Conservation (phyloP, 2,113 vertebrate species). For the Bos javanicus region DNA sequence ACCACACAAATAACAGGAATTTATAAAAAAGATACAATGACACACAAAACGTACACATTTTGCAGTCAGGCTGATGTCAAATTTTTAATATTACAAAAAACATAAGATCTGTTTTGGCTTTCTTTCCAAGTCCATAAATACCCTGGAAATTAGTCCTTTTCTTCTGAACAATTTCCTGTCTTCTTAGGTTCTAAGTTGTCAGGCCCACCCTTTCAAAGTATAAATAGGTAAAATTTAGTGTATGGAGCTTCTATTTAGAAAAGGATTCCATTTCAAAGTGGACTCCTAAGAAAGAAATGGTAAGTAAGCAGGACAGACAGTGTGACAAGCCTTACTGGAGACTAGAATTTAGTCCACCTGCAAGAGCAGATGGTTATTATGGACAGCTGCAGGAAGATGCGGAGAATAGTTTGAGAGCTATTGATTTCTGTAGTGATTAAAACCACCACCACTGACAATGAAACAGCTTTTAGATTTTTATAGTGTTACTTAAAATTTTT, state of each 20-base stretch:
- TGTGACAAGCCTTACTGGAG: neutral
- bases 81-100: neutral
- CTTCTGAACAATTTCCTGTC: neutral
- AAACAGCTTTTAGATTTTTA: neutral
- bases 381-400: conserved; percentile 41
- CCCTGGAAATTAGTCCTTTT: neutral
- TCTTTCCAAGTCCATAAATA: conserved; percentile 13
- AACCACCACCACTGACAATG: neutral
- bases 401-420: neutral
- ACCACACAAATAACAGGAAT: neutral
- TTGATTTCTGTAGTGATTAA: neutral
- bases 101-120: neutral
- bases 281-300: neutral
- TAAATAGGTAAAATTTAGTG: conserved; percentile 37
- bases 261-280: conserved; percentile 54
- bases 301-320: neutral
- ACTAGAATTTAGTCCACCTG: conserved; percentile 27
- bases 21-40: neutral
- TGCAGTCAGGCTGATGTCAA: neutral
- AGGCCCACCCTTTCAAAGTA: conserved; percentile 23
- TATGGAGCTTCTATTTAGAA: neutral
- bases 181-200: neutral
- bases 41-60: neutral
- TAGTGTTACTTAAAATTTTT: neutral
- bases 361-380: conserved; percentile 10